Conservation (phyloP, 2,797 vertebrate genomes). For the Hypotaenidia okinawae region DNA sequence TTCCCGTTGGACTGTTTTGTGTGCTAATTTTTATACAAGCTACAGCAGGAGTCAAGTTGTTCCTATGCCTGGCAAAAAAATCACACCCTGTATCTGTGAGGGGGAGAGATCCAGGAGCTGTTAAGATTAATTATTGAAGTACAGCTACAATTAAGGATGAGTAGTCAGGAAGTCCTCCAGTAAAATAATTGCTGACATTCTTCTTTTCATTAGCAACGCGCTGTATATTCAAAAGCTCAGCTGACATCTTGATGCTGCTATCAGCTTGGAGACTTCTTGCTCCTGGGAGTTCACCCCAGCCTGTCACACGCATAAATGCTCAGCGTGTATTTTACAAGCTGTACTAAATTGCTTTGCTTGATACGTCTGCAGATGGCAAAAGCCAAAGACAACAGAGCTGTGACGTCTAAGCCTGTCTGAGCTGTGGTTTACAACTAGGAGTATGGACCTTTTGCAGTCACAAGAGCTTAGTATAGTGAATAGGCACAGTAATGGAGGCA, state of each 20-base stretch:
- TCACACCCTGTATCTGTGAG: background rate
- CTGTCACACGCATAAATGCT: background rate
- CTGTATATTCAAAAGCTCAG: background rate
- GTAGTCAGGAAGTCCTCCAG: constrained; percentile 26
- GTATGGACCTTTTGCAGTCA: background rate
- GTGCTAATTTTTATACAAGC: background rate
- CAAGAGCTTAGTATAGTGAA: background rate
- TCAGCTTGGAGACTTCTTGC: background rate
- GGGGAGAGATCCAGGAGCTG: constrained; percentile 9
- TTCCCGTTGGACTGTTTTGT: background rate
- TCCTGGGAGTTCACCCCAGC: background rate
- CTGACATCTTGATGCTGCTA: background rate
- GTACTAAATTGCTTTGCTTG: background rate
- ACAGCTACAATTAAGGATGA: constrained; percentile 56
- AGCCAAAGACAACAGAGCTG: background rate
- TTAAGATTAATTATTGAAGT: constrained; percentile 29
- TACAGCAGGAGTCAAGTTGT: background rate
- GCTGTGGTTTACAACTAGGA: background rate
- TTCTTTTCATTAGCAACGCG: constrained; percentile 22
- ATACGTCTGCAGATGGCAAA: background rate
- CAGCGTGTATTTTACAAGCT: background rate
- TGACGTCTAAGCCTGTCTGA: background rate
- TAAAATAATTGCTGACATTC: background rate
- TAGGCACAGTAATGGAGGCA: background rate
- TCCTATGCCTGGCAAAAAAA: background rate